Evolutionary conservation across 2,113 vertebrate species (phyloP).

Genomic region (Pseudorhombus dupliciocellatus): DNA sequence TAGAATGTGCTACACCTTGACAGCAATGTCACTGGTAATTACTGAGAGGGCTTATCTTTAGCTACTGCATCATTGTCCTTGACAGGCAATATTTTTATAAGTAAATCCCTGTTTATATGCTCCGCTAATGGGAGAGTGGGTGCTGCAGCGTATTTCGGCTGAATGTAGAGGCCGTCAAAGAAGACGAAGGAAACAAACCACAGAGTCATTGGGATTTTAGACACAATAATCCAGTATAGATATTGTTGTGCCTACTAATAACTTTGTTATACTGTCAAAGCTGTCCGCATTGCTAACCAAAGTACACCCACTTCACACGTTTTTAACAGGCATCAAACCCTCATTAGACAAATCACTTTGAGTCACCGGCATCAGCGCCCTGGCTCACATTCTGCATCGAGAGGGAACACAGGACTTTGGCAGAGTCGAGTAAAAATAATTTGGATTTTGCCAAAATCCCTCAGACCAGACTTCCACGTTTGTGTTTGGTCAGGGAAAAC

Average conservation of each 20-base stretch:
- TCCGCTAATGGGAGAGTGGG: neutral
- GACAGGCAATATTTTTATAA: conserved; percentile 22
- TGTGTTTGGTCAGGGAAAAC: conserved; percentile 8
- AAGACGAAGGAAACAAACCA: neutral
- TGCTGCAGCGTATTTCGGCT: neutral
- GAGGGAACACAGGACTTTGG: neutral
- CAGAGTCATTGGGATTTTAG: neutral
- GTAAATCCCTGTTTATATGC: neutral
- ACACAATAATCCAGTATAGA: too few relatives aligned
- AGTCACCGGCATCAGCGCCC: neutral
- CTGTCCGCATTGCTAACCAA: too few relatives aligned
- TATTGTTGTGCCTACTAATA: too few relatives aligned
- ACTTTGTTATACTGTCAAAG: too few relatives aligned
- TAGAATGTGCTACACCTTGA: conserved; percentile 62
- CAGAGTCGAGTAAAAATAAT: neutral
- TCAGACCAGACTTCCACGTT: conserved; percentile 1
- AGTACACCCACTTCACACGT: too few relatives aligned
- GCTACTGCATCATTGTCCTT: conserved; percentile 64
- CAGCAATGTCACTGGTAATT: conserved; percentile 79
- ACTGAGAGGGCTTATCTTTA: conserved; percentile 69
- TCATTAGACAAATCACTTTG: too few relatives aligned
- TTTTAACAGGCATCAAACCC: too few relatives aligned
- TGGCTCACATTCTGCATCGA: conserved; percentile 2
- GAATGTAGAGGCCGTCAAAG: neutral
- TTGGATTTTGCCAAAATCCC: neutral